phyloP scores from a whole-genome alignment of 92 coral and sea anemone species.

The Epizoanthus illoricatus region DNA sequence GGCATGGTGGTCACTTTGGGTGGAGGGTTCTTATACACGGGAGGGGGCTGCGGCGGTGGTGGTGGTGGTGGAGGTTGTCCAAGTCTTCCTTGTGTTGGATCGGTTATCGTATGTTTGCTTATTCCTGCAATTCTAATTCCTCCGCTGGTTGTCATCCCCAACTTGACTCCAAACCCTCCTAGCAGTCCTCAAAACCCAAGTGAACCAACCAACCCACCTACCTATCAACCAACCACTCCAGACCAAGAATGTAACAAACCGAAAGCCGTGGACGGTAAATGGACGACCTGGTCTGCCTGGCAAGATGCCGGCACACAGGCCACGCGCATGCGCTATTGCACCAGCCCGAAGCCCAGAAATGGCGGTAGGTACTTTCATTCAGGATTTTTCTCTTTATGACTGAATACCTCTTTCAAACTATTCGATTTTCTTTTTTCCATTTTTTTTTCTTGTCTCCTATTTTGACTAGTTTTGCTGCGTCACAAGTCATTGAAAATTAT shows the following conservation, averaged over 20 bases:
- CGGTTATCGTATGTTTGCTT: slow-evolving; percentile 27
- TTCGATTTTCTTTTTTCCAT: not conserved
- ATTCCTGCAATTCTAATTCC: slow-evolving; percentile 39
- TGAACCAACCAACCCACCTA: slow-evolving; percentile 23
- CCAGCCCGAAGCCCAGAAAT: slow-evolving; percentile 46
- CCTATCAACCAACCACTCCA: slow-evolving; percentile 26
- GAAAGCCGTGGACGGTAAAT: slow-evolving; percentile 39
- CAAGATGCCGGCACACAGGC: slow-evolving; percentile 46
- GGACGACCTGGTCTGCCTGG: slow-evolving; percentile 46
- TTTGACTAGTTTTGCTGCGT: no score
- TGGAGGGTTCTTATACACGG: no score
- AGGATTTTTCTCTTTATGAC: not conserved
- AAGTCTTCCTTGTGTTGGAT: slow-evolving; percentile 14
- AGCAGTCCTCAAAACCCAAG: not conserved
- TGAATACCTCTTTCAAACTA: not conserved
- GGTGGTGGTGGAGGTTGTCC: not conserved
- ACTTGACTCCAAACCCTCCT: slow-evolving; percentile 20
- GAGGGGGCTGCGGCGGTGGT: not conserved
- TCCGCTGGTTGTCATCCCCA: slow-evolving; percentile 22
- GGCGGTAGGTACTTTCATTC: slow-evolving; percentile 33
- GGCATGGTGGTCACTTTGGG: no score
- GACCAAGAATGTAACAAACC: slow-evolving; percentile 40
- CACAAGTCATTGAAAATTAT: no score
- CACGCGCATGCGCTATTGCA: slow-evolving; percentile 43
- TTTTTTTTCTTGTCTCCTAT: no score